phyloP scores from a whole-genome alignment of 2,888 invertebrate genomes.

The Rhyacophila evoluta region DNA sequence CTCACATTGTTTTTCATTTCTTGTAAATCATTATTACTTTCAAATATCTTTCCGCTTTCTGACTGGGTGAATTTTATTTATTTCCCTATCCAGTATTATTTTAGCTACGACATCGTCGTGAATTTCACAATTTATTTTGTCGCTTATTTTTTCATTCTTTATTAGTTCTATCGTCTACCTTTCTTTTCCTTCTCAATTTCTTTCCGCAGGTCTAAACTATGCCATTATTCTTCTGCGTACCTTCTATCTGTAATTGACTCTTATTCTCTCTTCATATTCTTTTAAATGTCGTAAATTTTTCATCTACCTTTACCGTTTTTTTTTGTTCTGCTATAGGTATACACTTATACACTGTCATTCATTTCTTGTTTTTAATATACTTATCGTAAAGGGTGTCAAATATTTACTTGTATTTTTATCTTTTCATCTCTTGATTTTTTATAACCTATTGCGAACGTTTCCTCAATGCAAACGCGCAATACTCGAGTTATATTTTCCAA shows the following conservation, averaged over 20 bases:
- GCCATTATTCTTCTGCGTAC: neutral
- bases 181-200: neutral
- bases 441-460: too few relatives aligned
- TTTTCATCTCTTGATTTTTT: too few relatives aligned
- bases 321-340: neutral
- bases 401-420: too few relatives aligned
- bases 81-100: neutral
- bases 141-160: slow-evolving; percentile 5
- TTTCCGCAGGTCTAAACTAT: slow-evolving; percentile 14
- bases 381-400: too few relatives aligned
- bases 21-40: slow-evolving; percentile 5
- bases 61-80: neutral
- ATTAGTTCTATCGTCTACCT: neutral
- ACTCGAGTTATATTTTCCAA: too few relatives aligned
- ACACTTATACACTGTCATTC: too few relatives aligned
- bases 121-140: neutral
- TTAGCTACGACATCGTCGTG: neutral
- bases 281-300: neutral
- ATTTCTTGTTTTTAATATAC: too few relatives aligned
- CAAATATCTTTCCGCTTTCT: neutral
- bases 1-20: neutral
- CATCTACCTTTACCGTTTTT: neutral
- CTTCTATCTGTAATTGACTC: slow-evolving; percentile 3
- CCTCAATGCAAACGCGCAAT: too few relatives aligned
- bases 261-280: neutral